A percentile compares a stretch with the other conserved stretches of the same genome.
Conservation (phyloP, 1,140 invertebrate genomes). For the Drosophila ogumai region DNA sequence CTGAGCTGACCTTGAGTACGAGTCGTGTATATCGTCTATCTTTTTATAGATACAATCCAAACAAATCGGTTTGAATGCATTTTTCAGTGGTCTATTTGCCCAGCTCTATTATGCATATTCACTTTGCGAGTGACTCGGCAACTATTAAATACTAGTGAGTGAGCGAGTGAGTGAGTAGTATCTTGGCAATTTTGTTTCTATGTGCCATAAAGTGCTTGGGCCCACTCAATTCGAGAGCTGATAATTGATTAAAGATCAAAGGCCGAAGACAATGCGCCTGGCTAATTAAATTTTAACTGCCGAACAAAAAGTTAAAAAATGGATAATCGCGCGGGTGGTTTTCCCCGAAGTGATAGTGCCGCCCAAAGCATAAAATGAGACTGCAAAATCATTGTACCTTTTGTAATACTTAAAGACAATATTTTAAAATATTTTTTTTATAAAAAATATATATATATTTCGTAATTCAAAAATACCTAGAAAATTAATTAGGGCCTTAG, state of each 20-base stretch:
- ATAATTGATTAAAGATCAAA: conserved; percentile 61
- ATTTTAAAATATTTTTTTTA: neutral
- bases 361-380: conserved; percentile 4
- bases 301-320: conserved; percentile 50
- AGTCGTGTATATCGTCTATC: conserved; percentile 10
- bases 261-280: conserved; percentile 40
- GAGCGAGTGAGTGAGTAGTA: conserved; percentile 1
- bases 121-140: conserved; percentile 63
- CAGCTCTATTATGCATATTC: conserved; percentile 71
- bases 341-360: conserved; percentile 30
- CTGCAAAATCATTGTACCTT: neutral
- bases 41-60: conserved; percentile 49
- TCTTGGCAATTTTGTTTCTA: conserved; percentile 25
- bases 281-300: conserved; percentile 68
- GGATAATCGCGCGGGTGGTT: conserved; percentile 46
- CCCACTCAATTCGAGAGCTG: conserved; percentile 37
- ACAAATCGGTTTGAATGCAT: conserved; percentile 63
- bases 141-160: conserved; percentile 31
- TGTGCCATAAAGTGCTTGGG: conserved; percentile 40
- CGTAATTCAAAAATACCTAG: neutral
- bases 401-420: neutral
- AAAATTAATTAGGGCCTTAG: neutral
- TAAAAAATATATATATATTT: neutral
- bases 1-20: conserved; percentile 64
- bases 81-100: conserved; percentile 64